phyloP scores from a whole-genome alignment of 2,888 invertebrate genomes.

The Lycocerus yunnanus region DNA sequence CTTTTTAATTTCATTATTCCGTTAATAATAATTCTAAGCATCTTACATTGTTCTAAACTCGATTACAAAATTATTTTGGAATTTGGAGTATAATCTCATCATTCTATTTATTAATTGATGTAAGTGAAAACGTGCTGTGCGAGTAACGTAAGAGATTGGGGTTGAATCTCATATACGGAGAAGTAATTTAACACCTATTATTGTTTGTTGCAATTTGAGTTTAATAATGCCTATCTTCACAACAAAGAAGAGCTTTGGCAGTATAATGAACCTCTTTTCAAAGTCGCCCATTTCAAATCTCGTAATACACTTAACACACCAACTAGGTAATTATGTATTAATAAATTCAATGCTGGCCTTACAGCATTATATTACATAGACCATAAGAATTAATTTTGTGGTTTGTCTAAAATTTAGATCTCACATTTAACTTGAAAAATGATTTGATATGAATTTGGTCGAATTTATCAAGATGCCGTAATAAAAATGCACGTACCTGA shows the following conservation, averaged over 20 bases:
- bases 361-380: background rate
- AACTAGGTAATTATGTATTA: background rate
- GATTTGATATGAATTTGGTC: background rate
- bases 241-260: background rate
- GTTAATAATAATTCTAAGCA: background rate
- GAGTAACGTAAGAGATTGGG: background rate
- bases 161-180: background rate
- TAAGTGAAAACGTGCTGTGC: background rate
- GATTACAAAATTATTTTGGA: background rate
- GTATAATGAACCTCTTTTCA: background rate
- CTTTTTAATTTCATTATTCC: background rate
- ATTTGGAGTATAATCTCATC: background rate
- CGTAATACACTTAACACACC: background rate
- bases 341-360: background rate
- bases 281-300: background rate
- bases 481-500: background rate
- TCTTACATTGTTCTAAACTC: background rate
- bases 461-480: background rate
- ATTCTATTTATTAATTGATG: background rate
- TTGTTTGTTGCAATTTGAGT: background rate
- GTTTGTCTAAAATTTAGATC: background rate
- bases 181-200: background rate
- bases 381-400: background rate
- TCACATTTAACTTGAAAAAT: background rate
- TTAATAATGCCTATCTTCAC: background rate